Base-by-base conservation (phyloP, 2,888 invertebrate species). In the Sminthurinus aureus region DNA sequence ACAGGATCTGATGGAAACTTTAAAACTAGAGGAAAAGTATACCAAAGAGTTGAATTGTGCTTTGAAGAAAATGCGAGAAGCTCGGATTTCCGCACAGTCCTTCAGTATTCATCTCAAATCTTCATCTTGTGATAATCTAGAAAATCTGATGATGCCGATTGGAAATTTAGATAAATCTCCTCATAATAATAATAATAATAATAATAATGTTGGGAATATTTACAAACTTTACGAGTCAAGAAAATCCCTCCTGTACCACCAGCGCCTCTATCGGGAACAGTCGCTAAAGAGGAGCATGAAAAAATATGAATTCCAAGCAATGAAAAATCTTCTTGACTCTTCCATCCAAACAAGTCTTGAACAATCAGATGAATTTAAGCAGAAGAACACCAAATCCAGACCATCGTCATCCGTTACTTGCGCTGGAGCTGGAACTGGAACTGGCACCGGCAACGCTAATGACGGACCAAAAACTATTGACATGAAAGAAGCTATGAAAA, bases 11-110 rank as follows among this genome's bases (percentile, higher is more conserved):
- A 79, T 85, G 83, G 81, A 81, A 77, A 71, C 52, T 22, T n/a
- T 85, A 0, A 73, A 84, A 24, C n/a, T 79, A 13, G 85, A 86
- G 78, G 83, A 82, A 0, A 58, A 79, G 6, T 79, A 86, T 18
- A 77, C 83, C 13, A 64, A 78, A 18, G 85, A 85, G 15, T 78
- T 86, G 52, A 15, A 81, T 13, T 83, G 79, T 58, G 84, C 38
- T 38, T 38, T 38, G 6, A 38, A 38, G 38, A 85, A 0, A 84
- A 86, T 38, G 38, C 1, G 38, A 38, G 38, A 38, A 38, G 38
- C 38, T 38, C 38, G 38, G 38, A 38, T 38, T 38, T 38, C 38
- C 1, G 38, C 38, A 1, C 38, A 38, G 6, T 38, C 38, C 6
- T 38, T 38, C 6, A 38, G 6, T 38, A 38, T 74, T 26, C 50